Conservation (phyloP, 2,888 invertebrate genomes). For the Pycnomerus fuliginosus region DNA sequence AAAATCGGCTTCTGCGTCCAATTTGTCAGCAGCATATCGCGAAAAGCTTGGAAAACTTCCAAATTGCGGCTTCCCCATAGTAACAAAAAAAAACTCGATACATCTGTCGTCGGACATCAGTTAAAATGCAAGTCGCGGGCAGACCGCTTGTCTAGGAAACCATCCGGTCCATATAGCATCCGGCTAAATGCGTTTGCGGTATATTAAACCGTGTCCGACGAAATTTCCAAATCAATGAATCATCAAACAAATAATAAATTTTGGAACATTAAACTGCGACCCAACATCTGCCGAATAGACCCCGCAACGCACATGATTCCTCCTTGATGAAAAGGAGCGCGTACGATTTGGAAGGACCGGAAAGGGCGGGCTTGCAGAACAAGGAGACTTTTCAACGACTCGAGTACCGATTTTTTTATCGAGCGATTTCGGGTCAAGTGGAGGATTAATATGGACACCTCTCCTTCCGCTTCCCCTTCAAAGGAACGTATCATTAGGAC, state of each 20-base stretch:
- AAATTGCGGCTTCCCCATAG: too few relatives aligned
- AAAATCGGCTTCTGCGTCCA: too few relatives aligned
- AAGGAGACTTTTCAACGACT: conserved; percentile 9
- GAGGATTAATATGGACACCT: conserved; percentile 33
- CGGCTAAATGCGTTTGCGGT: conserved; percentile 16
- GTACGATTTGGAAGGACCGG: conserved; percentile 22
- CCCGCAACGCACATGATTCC: conserved; percentile 10
- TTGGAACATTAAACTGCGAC: conserved; percentile 7
- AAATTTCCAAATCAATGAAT: conserved; percentile 12
- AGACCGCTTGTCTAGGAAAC: conserved; percentile 18
- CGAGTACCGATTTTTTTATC: not conserved
- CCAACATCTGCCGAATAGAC: conserved; percentile 17
- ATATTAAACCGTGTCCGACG: conserved; percentile 12
- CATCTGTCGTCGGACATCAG: too few relatives aligned
- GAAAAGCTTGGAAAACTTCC: too few relatives aligned
- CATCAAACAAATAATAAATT: conserved; percentile 10
- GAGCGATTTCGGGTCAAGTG: conserved; percentile 19
- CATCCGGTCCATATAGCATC: conserved; percentile 23
- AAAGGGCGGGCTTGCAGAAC: conserved; percentile 25
- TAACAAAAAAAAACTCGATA: too few relatives aligned
- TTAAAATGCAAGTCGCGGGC: conserved; percentile 19
- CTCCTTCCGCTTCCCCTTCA: conserved; percentile 27
- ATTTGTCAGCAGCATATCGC: too few relatives aligned
- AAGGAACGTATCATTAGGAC: conserved; percentile 17
- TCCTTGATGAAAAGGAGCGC: conserved; percentile 20